These are phyloP conservation scores for Daktulosphaira vitifoliae DNA, from an alignment of 1,140 invertebrate species.

Conservation along the genomic window DNA sequence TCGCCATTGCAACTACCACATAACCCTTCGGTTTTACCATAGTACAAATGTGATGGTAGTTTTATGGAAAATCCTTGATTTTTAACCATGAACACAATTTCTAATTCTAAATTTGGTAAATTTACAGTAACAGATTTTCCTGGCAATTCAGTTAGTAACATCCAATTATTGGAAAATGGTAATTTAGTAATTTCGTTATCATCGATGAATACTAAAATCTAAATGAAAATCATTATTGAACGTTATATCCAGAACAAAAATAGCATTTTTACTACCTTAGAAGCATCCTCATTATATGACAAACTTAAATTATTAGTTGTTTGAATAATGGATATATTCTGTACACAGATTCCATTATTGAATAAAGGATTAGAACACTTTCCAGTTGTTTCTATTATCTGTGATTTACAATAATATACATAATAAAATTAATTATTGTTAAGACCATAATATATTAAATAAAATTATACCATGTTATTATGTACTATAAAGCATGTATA, in stretches of 20 bases:
- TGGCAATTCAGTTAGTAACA: constrained; percentile 11
- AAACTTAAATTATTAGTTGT: background rate
- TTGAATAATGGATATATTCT: constrained; percentile 6
- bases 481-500: background rate
- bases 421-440: background rate
- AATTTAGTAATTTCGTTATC: background rate
- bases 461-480: no score
- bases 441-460: background rate
- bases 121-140: constrained; percentile 24
- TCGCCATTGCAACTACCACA: constrained; percentile 69
- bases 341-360: constrained; percentile 1
- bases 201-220: constrained; percentile 1
- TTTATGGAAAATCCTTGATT: constrained; percentile 49
- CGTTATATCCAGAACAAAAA: no score
- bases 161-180: constrained; percentile 20
- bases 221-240: no score
- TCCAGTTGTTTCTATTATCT: constrained; percentile 21
- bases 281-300: background rate
- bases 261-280: background rate
- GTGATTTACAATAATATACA: background rate
- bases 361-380: constrained; percentile 13
- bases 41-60: constrained; percentile 61
- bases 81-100: constrained; percentile 36
- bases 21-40: constrained; percentile 62
- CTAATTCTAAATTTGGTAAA: constrained; percentile 35